A percentile compares a stretch with the other conserved stretches of the same genome.
Conservation (phyloP, 1,140 invertebrate genomes). For the Drosophila sproati region DNA sequence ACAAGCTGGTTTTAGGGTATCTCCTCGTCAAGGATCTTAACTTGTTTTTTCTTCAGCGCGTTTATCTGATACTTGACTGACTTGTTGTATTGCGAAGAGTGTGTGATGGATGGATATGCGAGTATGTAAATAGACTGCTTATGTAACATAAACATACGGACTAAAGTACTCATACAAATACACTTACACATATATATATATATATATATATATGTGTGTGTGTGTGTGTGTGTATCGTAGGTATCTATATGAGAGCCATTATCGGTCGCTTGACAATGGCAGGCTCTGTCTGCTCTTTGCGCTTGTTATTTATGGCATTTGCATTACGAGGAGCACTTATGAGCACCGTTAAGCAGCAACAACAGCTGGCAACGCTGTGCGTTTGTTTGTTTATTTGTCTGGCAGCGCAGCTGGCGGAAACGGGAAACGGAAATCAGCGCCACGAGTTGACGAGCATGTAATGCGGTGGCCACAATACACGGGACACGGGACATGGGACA, state of each 20-base stretch:
- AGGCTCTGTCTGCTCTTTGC: conserved; percentile 2
- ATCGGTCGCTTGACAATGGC: conserved; percentile 29
- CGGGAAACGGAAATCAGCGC: conserved; percentile 43
- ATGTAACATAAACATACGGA: too few species aligned
- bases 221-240: not conserved
- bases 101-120: not conserved
- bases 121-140: not conserved
- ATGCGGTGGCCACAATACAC: conserved; percentile 33
- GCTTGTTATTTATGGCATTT: conserved; percentile 46
- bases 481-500: not conserved
- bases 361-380: conserved; percentile 39
- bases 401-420: conserved; percentile 28
- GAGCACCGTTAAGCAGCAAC: conserved; percentile 32
- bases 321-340: conserved; percentile 30
- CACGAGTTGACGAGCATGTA: conserved; percentile 39
- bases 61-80: not conserved
- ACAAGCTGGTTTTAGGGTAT: too few species aligned
- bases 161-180: not conserved
- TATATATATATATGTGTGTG: not conserved
- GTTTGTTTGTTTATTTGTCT: conserved; percentile 1
- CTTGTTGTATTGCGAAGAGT: not conserved
- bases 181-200: not conserved
- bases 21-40: too few species aligned
- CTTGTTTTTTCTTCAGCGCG: not conserved
- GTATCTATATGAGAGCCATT: conserved; percentile 27